phyloP scores from a whole-genome alignment of 2,888 invertebrate genomes.

The Danaus chrysippus region DNA sequence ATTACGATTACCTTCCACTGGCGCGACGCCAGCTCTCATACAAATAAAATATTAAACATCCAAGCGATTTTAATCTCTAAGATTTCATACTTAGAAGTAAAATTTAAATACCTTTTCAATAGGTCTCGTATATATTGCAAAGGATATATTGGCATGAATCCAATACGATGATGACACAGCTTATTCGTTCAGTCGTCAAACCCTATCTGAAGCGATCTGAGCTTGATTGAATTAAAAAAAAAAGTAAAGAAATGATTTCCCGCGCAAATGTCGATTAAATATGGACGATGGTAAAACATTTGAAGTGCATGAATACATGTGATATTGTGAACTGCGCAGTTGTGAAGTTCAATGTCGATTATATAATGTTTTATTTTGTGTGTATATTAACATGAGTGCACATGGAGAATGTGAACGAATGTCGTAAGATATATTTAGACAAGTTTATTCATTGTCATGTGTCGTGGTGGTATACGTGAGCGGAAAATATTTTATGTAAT shows the following conservation, averaged over 20 bases:
- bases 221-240: conserved; percentile 41
- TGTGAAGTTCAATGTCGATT: conserved; percentile 60
- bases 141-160: conserved; percentile 47
- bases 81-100: not conserved
- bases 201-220: conserved; percentile 44
- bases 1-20: conserved; percentile 42
- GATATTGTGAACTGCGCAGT: conserved; percentile 39
- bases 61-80: conserved; percentile 19
- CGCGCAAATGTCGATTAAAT: conserved; percentile 57
- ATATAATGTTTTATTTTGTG: conserved; percentile 55
- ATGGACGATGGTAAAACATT: conserved; percentile 59
- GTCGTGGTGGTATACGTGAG: not conserved
- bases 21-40: conserved; percentile 50
- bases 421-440: conserved; percentile 4
- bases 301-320: conserved; percentile 40
- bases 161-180: conserved; percentile 54
- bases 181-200: conserved; percentile 48
- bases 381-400: conserved; percentile 12
- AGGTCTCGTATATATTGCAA: conserved; percentile 19
- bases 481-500: too few species aligned
- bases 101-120: conserved; percentile 5
- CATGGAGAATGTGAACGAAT: conserved; percentile 1
- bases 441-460: not conserved
- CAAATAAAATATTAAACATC: conserved; percentile 16
- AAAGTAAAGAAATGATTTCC: conserved; percentile 50